Conservation (phyloP, 2,797 vertebrate genomes). For the Petrocephalus schoutedeni region DNA sequence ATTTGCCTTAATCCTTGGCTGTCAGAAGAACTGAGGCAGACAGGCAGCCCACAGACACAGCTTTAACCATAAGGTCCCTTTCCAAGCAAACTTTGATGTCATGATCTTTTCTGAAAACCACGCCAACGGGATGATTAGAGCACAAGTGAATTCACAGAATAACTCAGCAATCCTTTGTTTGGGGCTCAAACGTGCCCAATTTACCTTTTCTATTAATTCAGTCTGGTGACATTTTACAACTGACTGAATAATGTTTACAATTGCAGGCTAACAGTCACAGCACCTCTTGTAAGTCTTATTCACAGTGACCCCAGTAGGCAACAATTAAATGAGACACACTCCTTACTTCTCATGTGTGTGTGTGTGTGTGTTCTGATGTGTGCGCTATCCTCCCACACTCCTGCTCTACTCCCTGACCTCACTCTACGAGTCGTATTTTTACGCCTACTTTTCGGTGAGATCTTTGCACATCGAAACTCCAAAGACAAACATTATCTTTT, state of each 20-base stretch:
- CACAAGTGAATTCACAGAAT: not conserved
- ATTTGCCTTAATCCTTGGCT: not conserved
- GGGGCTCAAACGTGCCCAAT: not conserved
- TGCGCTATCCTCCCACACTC: not conserved
- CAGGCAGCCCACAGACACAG: not conserved
- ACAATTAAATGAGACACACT: not conserved
- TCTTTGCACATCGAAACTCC: slow-evolving; percentile 10
- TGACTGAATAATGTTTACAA: not conserved
- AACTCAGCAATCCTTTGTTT: not conserved
- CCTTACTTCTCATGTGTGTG: not conserved
- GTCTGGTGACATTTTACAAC: not conserved
- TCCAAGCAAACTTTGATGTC: not conserved
- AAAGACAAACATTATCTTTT: slow-evolving; percentile 23
- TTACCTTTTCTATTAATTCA: not conserved
- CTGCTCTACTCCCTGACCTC: not conserved
- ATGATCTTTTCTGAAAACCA: not conserved
- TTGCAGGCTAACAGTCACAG: not conserved
- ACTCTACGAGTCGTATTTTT: not conserved
- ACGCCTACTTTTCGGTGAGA: not conserved
- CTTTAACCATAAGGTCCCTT: not conserved
- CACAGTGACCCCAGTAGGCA: not conserved
- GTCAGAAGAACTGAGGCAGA: not conserved
- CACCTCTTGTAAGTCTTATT: not conserved
- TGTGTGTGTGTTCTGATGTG: not conserved
- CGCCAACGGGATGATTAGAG: not conserved